Evolutionary conservation across 1,140 invertebrate genomes (phyloP), one percentile per base, ranked within the genome.

Genomic region (Schmidtea mediterranea): DNA sequence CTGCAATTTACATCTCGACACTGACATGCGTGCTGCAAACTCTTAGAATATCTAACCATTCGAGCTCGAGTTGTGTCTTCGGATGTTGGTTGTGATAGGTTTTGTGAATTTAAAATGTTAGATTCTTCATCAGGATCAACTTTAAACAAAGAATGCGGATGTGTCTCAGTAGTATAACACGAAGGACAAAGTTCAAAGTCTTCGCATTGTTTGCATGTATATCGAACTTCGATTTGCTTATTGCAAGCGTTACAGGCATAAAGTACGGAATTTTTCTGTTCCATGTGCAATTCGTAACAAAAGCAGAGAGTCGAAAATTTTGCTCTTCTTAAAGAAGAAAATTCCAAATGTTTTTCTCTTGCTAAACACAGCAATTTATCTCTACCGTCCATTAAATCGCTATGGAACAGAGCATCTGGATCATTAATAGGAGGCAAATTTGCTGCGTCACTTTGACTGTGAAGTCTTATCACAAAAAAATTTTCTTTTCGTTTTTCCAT

Each of bases 371-470:
- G 70, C 66, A 94, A 92, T 45, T 83, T 84, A 69, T 94, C 87
- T 24, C 87, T 76, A 2, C 86, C 84, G 63, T 92, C 87, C 86
- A 92, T 94, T 39, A 94, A 69, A 68, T 94, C 87, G 66, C 83
- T 90, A 58, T 79, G 76, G 52, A 87, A 75, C 53, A 80, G 70
- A n/a, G 80, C 79, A 71, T 94, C 87, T 1, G 83, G 82, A 69
- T 92, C 87, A 8, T 46, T 45, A 21, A 66, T 60, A 26, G 41
- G 37, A 26, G 15, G 13, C 2, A 49, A 15, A 49, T 45, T 49
- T 12, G 21, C 24, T 6, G 38, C 24, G 6, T 18, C 10, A 38
- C 6, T 37, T 21, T 15, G 46, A n/a, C 16, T n/a, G 12, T 32
- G 21, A 37, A 48, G 46, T 8, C 46, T 24, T 8, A 48, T 48